A percentile compares a stretch with the other conserved stretches of the same genome.
Evolutionary conservation across 2,113 vertebrate genomes (phyloP).

Genomic region (Sphyrna mokarran): DNA sequence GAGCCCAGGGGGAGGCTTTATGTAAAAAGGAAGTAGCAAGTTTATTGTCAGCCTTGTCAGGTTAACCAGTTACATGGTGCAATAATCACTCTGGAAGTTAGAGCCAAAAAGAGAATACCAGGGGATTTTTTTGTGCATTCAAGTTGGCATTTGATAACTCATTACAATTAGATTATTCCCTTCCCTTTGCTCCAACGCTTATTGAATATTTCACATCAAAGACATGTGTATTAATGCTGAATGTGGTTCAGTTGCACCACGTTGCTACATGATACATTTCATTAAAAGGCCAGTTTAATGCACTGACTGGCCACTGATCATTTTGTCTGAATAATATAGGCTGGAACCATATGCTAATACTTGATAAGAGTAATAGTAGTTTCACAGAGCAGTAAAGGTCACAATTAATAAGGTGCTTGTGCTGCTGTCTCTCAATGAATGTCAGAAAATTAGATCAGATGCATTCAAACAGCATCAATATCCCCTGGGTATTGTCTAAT

Average conservation of each 20-base stretch:
- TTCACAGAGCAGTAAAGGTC: conserved; percentile 11
- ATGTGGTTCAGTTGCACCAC: background rate
- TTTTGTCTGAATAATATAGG: background rate
- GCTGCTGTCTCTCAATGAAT: conserved; percentile 22
- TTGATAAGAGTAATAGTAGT: conserved; percentile 11
- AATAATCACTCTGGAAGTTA: conserved; percentile 22
- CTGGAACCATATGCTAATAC: background rate
- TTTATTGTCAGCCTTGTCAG: conserved; percentile 19
- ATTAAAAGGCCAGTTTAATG: background rate
- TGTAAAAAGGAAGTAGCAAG: background rate
- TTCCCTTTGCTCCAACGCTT: background rate
- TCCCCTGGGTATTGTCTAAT: background rate
- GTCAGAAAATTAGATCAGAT: background rate
- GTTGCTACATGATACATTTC: background rate
- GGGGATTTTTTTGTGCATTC: background rate
- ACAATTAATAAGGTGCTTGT: conserved; percentile 27
- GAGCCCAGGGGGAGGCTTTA: background rate
- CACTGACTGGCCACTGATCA: background rate
- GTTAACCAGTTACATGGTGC: conserved; percentile 15
- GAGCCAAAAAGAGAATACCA: conserved; percentile 1
- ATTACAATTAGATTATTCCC: background rate
- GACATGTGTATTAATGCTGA: too few species aligned
- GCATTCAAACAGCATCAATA: background rate
- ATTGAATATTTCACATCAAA: conserved; percentile 16
- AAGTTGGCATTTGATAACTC: background rate